Percentiles rank a stretch among this genome's conserved stretches.
Evolutionary conservation across 2,113 vertebrate species (phyloP).

Genomic region (Motacilla alba): DNA sequence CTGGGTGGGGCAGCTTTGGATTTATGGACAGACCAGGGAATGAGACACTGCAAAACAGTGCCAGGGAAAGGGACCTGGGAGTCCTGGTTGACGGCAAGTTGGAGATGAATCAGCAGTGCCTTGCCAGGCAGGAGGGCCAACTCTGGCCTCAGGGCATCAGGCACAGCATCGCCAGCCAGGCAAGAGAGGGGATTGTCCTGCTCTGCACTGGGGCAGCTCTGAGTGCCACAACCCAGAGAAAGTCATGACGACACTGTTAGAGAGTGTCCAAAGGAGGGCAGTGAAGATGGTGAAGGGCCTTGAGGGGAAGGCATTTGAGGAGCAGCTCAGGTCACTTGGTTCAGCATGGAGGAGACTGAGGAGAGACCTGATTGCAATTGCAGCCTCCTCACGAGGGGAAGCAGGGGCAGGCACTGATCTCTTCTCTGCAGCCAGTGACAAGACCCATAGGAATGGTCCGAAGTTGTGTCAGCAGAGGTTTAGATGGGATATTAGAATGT

Average conservation of each 20-base stretch:
- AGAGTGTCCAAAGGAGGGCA: neutral
- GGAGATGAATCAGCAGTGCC: neutral
- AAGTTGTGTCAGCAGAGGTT: neutral
- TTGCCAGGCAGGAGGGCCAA: neutral
- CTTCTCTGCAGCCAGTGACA: neutral
- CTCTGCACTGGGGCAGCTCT: neutral
- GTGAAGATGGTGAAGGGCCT: neutral
- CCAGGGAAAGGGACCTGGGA: neutral
- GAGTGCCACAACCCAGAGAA: neutral
- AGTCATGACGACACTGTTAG: too few relatives aligned
- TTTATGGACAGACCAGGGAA: rapidly evolving
- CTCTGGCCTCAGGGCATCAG: rapidly evolving
- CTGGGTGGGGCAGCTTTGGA: neutral
- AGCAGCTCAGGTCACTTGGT: neutral
- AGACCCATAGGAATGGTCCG: neutral
- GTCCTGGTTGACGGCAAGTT: rapidly evolving
- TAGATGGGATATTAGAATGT: neutral
- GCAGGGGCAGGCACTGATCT: rapidly evolving
- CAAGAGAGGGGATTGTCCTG: neutral
- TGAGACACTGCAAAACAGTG: rapidly evolving
- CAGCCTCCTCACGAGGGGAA: rapidly evolving
- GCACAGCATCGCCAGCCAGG: rapidly evolving
- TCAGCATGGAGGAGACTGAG: neutral
- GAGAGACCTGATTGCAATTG: rapidly evolving
- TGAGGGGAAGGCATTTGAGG: rapidly evolving